Evolutionary conservation across 2,888 invertebrate genomes (phyloP), one percentile per base, ranked within the genome.

Genomic region (Asteroscopus sphinx): DNA sequence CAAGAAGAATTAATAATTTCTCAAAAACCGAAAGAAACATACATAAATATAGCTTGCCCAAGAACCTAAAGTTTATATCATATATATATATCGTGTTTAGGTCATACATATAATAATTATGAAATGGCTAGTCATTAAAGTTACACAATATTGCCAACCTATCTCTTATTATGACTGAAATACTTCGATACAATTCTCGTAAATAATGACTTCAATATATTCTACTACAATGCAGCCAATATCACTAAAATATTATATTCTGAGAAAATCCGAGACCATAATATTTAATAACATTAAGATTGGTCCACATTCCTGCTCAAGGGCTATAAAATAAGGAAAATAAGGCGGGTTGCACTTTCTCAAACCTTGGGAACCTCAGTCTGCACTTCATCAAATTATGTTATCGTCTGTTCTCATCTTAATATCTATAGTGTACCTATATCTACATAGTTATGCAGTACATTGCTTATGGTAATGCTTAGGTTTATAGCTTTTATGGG

Each of bases 361-460:
- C 60, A 32, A 21, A 32, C 57, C 36, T 7, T 30, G 61, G 72
- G 76, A 64, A 46, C 61, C 70, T 30, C 49, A 45, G 44, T 55
- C 53, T 12, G 11, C 28, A 1, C 28, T 11, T 2, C 28, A 32
- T 12, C 33, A 47, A 47, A 55, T 55, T 42, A 40, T 15, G 44
- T 37, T 54, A 60, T 58, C 67, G 9, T 44, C n/a, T 25, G 26
- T 25, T 48, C 45, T 28, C 49, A 16, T 37, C 44, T 44, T 13
- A 9, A 26, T 16, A 36, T 3, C 28, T 8, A 26, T n/a, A n/a
- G n/a, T n/a, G n/a, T n/a, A 16, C 36, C 4, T 13, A 13, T 26
- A 35, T 35, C 16, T 41, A n/a, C 37, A 13, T 35, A 21, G 33
- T 54, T 45, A 53, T 40, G 9, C 21, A 12, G 30, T 4, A 13